Evolutionary conservation across 2,797 vertebrate genomes (phyloP).

Genomic region (Phataginus tetradactyla): DNA sequence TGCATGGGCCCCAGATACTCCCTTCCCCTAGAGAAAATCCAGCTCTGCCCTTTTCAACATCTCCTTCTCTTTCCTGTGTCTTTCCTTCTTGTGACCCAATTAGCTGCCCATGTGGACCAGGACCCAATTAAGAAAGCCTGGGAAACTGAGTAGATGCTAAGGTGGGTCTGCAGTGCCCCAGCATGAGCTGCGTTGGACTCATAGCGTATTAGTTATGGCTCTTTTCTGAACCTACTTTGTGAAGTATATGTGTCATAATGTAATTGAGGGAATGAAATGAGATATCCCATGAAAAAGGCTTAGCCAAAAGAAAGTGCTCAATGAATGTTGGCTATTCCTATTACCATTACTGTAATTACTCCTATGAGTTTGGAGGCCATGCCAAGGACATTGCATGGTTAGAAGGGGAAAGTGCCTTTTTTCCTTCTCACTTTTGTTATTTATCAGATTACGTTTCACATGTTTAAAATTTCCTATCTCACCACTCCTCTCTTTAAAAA

Average conservation of each 20-base stretch:
- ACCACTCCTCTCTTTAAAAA: background rate
- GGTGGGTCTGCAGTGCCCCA: background rate
- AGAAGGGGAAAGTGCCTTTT: background rate
- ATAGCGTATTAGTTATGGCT: background rate
- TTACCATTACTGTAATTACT: background rate
- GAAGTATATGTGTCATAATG: background rate
- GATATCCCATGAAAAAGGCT: background rate
- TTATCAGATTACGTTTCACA: background rate
- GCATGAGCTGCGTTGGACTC: background rate
- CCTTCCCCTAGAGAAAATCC: background rate
- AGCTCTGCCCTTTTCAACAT: background rate
- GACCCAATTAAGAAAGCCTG: background rate
- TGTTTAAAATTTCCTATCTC: background rate
- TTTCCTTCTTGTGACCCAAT: background rate
- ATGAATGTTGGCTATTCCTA: background rate
- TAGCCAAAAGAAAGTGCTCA: slow-evolving; percentile 24
- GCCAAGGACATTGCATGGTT: background rate
- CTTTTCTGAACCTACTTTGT: background rate
- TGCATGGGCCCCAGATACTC: background rate
- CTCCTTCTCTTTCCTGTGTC: background rate
- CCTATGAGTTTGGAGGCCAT: background rate
- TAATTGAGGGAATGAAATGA: background rate
- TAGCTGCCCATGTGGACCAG: background rate
- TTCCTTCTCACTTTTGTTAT: background rate
- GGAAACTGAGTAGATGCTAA: background rate